Evolutionary conservation across 2,888 invertebrate species (phyloP), one percentile per base, ranked within the genome.

Genomic region (Deilephila elpenor): DNA sequence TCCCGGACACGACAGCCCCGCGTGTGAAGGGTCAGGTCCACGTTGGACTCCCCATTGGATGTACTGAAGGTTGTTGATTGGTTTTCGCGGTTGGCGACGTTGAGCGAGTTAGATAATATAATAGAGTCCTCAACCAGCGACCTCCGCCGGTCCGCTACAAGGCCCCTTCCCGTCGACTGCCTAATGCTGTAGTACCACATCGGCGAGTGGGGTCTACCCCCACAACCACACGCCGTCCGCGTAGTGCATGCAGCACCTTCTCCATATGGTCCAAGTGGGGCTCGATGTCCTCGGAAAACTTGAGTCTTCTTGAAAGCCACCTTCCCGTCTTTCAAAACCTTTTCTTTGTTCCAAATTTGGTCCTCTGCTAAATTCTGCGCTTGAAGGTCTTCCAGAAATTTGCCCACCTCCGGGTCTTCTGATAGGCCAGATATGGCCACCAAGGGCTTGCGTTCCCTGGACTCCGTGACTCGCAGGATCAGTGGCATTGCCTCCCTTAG

Each of bases 131-230:
- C n/a, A n/a, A n/a, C n/a, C n/a, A n/a, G n/a, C n/a, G n/a, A 25
- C 37, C 73, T 64, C n/a, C n/a, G n/a, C n/a, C n/a, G n/a, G n/a
- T n/a, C n/a, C n/a, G n/a, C 72, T 0, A 75, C 44, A 0, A 76
- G 25, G 0, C 67, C 61, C 0, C 79, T 32, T 0, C 82, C 81
- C 0, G 6, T 0, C 3, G 19, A 1, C 0, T 83, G 81, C 25
- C 37, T 0, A 20, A 5, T 5, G 6, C 5, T 8, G 0, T 78
- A 79, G 62, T 75, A 73, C 81, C 83, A 84, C 20, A 83, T 5
- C 0, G 82, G 82, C 0, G 83, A 85, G 73, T 84, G 82, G 0
- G 84, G 72, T 84, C 84, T 1, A 64, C 37, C 2, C 62, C 20
- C n/a, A n/a, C n/a, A n/a, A n/a, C n/a, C n/a, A n/a, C 0, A 75